Evolutionary conservation across 2,888 invertebrate genomes (phyloP).

Genomic region (Zeuzera pyrina): DNA sequence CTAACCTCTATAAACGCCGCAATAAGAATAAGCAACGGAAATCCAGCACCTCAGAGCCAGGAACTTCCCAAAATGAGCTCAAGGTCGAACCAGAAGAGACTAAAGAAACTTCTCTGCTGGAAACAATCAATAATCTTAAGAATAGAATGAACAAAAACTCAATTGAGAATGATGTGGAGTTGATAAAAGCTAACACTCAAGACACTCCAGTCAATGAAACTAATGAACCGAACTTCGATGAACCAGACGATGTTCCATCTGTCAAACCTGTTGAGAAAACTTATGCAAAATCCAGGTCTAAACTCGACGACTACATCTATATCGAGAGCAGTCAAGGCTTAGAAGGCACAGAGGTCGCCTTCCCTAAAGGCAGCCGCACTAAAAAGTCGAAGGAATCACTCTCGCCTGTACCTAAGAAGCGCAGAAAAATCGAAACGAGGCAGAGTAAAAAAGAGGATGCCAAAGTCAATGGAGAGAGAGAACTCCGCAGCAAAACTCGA

Average conservation of each 20-base stretch:
- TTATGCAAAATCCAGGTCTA: slow-evolving; percentile 51
- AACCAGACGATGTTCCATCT: slow-evolving; percentile 43
- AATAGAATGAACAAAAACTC: slow-evolving; percentile 50
- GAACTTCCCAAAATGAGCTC: slow-evolving; percentile 26
- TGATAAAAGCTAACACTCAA: slow-evolving; percentile 51
- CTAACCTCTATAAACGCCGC: slow-evolving; percentile 59
- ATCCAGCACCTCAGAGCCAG: slow-evolving; percentile 36
- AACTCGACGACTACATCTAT: slow-evolving; percentile 57
- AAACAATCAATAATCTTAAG: slow-evolving; percentile 46
- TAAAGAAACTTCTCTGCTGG: slow-evolving; percentile 32
- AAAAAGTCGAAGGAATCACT: slow-evolving; percentile 32
- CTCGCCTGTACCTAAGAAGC: slow-evolving; percentile 50
- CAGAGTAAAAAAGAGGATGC: slow-evolving; percentile 23
- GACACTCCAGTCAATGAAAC: slow-evolving; percentile 42
- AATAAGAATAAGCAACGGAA: slow-evolving; percentile 52
- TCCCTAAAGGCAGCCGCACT: slow-evolving; percentile 38
- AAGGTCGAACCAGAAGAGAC: slow-evolving; percentile 23
- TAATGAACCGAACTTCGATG: slow-evolving; percentile 31
- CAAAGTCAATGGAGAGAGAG: slow-evolving; percentile 25
- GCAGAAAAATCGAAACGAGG: slow-evolving; percentile 45
- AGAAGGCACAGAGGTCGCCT: slow-evolving; percentile 49
- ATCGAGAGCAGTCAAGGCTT: slow-evolving; percentile 53
- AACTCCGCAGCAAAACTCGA: slow-evolving; percentile 26
- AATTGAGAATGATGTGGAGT: slow-evolving; percentile 55
- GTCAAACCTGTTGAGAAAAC: slow-evolving; percentile 61